Conservation (phyloP, 2,888 invertebrate genomes). For the Leptinotarsa haldemani region DNA sequence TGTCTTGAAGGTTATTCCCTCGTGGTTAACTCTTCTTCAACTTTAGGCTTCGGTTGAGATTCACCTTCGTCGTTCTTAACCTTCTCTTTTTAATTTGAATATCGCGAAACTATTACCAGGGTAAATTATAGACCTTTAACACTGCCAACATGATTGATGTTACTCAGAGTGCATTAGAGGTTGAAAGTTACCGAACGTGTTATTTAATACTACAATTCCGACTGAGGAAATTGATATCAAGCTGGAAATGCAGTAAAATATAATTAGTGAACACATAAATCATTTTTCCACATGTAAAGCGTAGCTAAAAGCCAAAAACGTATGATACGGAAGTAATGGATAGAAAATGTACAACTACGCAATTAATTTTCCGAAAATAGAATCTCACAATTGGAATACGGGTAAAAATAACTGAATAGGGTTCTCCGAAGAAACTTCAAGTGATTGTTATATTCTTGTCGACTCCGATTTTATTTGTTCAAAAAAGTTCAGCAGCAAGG, state of each 20-base stretch:
- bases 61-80: not conserved
- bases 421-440: no score
- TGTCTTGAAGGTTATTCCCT: not conserved
- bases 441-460: no score
- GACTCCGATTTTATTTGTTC: no score
- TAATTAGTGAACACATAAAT: constrained; percentile 4
- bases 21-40: constrained; percentile 5
- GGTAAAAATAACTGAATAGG: no score
- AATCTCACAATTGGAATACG: no score
- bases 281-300: not conserved
- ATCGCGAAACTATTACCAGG: constrained; percentile 18
- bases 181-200: constrained; percentile 18
- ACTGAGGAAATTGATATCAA: not conserved
- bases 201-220: constrained; percentile 13
- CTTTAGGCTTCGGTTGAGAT: not conserved
- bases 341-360: not conserved
- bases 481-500: no score
- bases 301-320: not conserved
- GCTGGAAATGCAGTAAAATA: not conserved
- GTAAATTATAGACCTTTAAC: constrained; percentile 22
- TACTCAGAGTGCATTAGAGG: constrained; percentile 11
- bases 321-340: not conserved
- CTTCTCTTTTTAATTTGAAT: constrained; percentile 13
- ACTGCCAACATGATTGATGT: constrained; percentile 19
- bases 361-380: no score